Percentiles rank a stretch among this genome's conserved stretches.
phyloP scores from a whole-genome alignment of 2,113 vertebrate genomes.

The Smithornis capensis region DNA sequence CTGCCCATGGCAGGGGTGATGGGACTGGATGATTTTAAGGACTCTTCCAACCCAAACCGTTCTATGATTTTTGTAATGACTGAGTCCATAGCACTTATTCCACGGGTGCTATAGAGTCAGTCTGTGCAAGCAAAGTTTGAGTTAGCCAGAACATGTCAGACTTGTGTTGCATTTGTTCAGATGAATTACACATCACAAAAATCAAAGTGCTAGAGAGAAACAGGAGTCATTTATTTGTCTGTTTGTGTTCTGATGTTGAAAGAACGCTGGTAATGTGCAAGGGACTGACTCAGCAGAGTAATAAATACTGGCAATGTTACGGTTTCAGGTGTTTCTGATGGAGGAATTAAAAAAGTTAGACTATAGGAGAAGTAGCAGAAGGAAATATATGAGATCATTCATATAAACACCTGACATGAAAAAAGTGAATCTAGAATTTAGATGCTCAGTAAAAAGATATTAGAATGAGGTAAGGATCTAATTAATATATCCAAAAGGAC shows the following conservation, averaged over 20 bases:
- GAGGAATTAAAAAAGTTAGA: background rate
- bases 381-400: background rate
- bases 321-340: background rate
- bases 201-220: background rate
- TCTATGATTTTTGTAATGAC: background rate
- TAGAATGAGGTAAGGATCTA: background rate
- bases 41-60: background rate
- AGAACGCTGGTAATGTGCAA: background rate
- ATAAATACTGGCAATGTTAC: background rate
- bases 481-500: background rate
- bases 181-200: background rate
- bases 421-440: background rate
- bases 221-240: background rate
- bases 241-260: background rate
- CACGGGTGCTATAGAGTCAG: background rate
- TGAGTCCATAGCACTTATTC: background rate
- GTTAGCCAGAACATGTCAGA: background rate
- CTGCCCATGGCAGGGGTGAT: background rate
- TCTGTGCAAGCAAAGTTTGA: background rate
- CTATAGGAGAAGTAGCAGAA: background rate
- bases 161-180: background rate
- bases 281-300: background rate
- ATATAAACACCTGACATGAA: background rate
- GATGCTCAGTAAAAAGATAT: background rate
- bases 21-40: background rate